phyloP scores from a whole-genome alignment of 2,888 invertebrate genomes.

The Hirtodrosophila alboralis region DNA sequence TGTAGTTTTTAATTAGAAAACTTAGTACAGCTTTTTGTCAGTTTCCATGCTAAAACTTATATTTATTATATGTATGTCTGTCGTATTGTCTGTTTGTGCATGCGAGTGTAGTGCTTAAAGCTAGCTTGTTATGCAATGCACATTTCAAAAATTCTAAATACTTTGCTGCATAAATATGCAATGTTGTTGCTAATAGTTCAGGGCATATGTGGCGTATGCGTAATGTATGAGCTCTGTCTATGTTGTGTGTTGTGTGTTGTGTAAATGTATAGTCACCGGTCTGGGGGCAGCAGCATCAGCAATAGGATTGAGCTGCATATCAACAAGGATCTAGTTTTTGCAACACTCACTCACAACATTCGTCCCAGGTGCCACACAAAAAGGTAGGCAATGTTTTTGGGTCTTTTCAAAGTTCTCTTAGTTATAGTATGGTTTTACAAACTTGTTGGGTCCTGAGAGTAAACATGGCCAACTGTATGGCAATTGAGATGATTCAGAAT shows the following conservation, averaged over 20 bases:
- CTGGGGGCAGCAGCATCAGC: neutral
- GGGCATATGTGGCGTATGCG: constrained; percentile 66
- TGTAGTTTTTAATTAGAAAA: constrained; percentile 78
- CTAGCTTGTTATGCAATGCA: constrained; percentile 29
- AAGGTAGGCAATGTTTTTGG: constrained; percentile 42
- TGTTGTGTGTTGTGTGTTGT: constrained; percentile 7
- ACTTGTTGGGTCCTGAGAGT: constrained; percentile 10
- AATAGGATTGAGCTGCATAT: constrained; percentile 21
- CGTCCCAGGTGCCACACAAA: constrained; percentile 16
- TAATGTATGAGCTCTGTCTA: constrained; percentile 53
- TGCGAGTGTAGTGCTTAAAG: neutral
- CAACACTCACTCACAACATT: constrained; percentile 7
- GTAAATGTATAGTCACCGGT: neutral
- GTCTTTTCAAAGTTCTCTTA: neutral
- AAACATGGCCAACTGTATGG: too few species aligned
- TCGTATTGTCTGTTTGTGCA: constrained; percentile 10
- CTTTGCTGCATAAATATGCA: constrained; percentile 66
- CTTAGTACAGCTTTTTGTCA: constrained; percentile 40
- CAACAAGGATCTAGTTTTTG: constrained; percentile 15
- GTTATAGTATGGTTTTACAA: neutral
- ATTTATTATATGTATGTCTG: constrained; percentile 19
- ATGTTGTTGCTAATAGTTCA: constrained; percentile 65
- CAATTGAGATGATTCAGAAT: constrained; percentile 4
- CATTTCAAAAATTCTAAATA: constrained; percentile 46
- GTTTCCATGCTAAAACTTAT: constrained; percentile 1